phyloP scores from a whole-genome alignment of 2,113 vertebrate species.

The Bungarus multicinctus region DNA sequence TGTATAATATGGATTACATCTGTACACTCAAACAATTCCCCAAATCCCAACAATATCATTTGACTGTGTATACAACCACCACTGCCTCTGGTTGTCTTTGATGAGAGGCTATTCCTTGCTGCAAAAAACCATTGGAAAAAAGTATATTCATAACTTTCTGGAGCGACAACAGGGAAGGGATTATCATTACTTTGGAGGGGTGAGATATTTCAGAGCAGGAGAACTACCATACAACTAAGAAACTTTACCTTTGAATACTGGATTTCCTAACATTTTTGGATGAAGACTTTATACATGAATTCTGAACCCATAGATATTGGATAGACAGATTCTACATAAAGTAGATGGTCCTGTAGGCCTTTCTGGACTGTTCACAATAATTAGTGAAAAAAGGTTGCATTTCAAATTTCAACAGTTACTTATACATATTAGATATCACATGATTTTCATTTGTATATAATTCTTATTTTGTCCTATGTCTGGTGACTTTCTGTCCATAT shows the following conservation, averaged over 20 bases:
- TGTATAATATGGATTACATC: neutral
- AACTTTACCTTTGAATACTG: neutral
- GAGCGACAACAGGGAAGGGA: neutral
- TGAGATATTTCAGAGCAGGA: neutral
- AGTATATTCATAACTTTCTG: neutral
- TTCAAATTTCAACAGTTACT: neutral
- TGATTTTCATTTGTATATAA: neutral
- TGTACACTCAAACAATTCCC: neutral
- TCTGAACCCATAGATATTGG: neutral
- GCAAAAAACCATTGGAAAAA: neutral
- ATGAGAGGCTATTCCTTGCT: neutral
- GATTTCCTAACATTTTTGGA: neutral
- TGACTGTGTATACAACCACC: neutral
- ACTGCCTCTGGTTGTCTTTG: neutral
- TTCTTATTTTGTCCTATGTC: neutral
- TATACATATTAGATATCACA: neutral
- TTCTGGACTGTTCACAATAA: neutral
- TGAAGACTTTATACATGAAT: neutral
- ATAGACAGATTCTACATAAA: neutral
- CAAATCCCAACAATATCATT: neutral
- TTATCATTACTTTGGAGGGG: neutral
- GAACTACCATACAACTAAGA: neutral
- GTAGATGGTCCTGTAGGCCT: neutral
- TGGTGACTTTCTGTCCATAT: neutral
- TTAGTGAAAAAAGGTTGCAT: neutral